A percentile compares a stretch with the other conserved stretches of the same genome.
Conservation (phyloP, 2,113 vertebrate species). For the Gambusia affinis region DNA sequence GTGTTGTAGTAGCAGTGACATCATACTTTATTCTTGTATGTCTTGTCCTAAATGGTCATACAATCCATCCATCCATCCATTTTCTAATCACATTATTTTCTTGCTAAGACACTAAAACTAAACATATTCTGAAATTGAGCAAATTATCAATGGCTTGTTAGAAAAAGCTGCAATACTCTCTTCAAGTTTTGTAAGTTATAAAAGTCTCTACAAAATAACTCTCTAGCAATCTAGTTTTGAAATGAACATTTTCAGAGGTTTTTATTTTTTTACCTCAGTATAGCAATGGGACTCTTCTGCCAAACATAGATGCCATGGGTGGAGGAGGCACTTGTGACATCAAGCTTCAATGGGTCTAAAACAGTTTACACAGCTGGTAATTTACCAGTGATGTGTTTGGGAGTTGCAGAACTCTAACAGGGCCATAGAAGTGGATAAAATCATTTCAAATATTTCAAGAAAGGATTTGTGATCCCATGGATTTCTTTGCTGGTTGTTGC, state of each 20-base stretch:
- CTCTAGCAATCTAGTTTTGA: not conserved
- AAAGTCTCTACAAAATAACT: not conserved
- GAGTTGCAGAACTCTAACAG: constrained; percentile 57
- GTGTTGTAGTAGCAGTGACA: no score
- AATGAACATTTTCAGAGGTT: not conserved
- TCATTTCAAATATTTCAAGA: constrained; percentile 18
- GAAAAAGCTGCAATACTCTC: not conserved
- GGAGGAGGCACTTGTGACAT: not conserved
- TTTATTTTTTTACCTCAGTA: not conserved
- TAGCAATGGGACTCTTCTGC: not conserved
- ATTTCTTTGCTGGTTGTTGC: constrained; percentile 9
- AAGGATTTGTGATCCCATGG: not conserved
- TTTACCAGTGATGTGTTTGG: constrained; percentile 54
- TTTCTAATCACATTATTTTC: no score
- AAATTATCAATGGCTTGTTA: not conserved
- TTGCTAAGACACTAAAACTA: not conserved
- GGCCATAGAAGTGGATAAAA: constrained; percentile 18
- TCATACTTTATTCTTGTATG: not conserved
- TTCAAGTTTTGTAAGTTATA: not conserved
- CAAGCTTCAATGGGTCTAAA: not conserved
- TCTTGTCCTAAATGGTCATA: not conserved
- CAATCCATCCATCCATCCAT: not conserved
- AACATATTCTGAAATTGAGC: not conserved
- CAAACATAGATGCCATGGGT: not conserved
- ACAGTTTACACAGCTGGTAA: constrained; percentile 46